These are phyloP conservation scores for Sebastes dallii DNA, from an alignment of 2,797 vertebrate species.

Conservation along the genomic window DNA sequence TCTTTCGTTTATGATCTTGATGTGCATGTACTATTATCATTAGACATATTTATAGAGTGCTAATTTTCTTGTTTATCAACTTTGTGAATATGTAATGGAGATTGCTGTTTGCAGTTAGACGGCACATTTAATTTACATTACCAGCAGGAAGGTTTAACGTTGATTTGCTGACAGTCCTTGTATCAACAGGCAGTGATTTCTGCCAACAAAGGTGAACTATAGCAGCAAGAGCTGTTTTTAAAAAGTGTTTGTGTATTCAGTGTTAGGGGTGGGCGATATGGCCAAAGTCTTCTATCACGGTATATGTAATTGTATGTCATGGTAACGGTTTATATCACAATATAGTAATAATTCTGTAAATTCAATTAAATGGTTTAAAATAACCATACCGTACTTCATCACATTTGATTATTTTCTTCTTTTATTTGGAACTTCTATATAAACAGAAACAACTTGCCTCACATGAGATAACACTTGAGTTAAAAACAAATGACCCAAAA, in stretches of 20 bases:
- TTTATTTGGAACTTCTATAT: too few species aligned
- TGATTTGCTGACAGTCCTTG: neutral
- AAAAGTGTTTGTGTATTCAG: neutral
- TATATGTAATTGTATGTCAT: too few species aligned
- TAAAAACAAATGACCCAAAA: too few species aligned
- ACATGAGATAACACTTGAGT: too few species aligned
- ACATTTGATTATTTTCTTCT: too few species aligned
- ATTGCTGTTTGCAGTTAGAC: neutral
- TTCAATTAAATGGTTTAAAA: too few species aligned
- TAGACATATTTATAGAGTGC: neutral
- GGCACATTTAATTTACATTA: neutral
- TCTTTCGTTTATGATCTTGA: neutral
- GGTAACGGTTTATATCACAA: too few species aligned
- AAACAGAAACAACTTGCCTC: too few species aligned
- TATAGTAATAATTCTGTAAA: too few species aligned
- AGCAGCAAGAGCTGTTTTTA: neutral
- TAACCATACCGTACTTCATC: too few species aligned
- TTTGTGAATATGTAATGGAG: neutral
- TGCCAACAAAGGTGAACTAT: neutral
- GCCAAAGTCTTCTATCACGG: too few species aligned
- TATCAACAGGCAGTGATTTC: neutral
- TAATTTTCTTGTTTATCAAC: neutral
- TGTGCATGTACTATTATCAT: neutral
- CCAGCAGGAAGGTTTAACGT: slow-evolving; percentile 4
- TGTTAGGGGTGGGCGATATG: neutral